Percentiles rank a stretch among this genome's conserved stretches.
phyloP scores from a whole-genome alignment of 2,888 invertebrate genomes.

The Zygothrica quintamaculata region DNA sequence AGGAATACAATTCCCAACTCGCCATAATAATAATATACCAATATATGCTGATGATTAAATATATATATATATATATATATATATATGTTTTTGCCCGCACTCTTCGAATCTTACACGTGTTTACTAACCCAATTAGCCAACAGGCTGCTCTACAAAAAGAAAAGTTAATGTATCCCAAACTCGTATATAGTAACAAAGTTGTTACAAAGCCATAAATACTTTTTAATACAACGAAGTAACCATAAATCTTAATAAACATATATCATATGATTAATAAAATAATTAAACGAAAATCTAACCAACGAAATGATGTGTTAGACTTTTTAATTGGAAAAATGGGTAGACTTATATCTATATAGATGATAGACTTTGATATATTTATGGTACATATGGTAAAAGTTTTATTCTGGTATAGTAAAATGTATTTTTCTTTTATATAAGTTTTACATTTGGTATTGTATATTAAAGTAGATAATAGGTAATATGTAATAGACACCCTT shows the following conservation, averaged over 20 bases:
- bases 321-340: slow-evolving; percentile 36
- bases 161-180: slow-evolving; percentile 45
- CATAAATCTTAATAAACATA: slow-evolving; percentile 61
- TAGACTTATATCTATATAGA: background rate
- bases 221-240: slow-evolving; percentile 44
- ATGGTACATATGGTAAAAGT: slow-evolving; percentile 62
- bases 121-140: slow-evolving; percentile 43
- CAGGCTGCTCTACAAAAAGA: slow-evolving; percentile 24
- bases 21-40: slow-evolving; percentile 47
- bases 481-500: slow-evolving; percentile 57
- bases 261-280: too few relatives aligned
- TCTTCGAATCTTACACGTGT: slow-evolving; percentile 37
- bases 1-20: slow-evolving; percentile 69
- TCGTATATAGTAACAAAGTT: slow-evolving; percentile 60
- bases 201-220: slow-evolving; percentile 68
- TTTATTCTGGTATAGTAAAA: slow-evolving; percentile 65
- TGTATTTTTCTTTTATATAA: slow-evolving; percentile 60
- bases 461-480: slow-evolving; percentile 51
- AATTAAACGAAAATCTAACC: slow-evolving; percentile 68
- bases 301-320: slow-evolving; percentile 53
- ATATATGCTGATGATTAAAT: too few relatives aligned
- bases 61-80: slow-evolving; percentile 10
- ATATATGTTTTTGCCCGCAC: slow-evolving; percentile 33
- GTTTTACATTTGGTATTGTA: slow-evolving; percentile 60
- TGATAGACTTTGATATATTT: background rate